These are phyloP conservation scores for Metridium senile DNA, from an alignment of 92 coral and sea anemone genomes.

Conservation along the genomic window DNA sequence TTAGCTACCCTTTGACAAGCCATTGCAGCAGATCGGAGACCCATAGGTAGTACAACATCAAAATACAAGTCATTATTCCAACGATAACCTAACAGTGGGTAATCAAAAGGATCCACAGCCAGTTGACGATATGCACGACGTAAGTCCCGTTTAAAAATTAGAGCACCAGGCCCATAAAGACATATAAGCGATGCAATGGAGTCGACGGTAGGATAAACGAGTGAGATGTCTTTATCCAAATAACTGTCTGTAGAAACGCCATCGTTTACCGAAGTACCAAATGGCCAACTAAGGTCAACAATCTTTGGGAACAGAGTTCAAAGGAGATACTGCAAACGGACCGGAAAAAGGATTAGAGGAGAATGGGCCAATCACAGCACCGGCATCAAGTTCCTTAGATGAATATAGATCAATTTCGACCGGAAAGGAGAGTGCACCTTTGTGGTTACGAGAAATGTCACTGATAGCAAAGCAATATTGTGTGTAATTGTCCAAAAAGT, in stretches of 20 bases:
- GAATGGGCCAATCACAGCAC: constrained; percentile 24
- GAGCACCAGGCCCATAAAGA: constrained; percentile 24
- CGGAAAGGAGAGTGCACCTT: constrained; percentile 30
- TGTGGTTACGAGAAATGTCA: constrained; percentile 17
- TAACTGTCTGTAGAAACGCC: constrained; percentile 7
- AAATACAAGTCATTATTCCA: constrained; percentile 27
- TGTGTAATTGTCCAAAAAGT: background rate
- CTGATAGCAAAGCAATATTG: background rate
- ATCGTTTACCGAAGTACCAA: no score
- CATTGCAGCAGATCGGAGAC: constrained; percentile 46
- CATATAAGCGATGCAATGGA: constrained; percentile 5
- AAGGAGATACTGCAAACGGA: constrained; percentile 22
- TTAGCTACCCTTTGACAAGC: constrained; percentile 34
- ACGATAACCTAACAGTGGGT: constrained; percentile 20
- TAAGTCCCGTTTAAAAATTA: constrained; percentile 21
- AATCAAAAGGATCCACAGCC: constrained; percentile 27
- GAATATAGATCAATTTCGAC: constrained; percentile 15
- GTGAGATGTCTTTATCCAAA: constrained; percentile 1
- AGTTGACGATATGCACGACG: constrained; percentile 28
- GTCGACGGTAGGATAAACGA: constrained; percentile 27
- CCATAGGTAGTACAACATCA: constrained; percentile 40
- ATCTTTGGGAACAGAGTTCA: constrained; percentile 32
- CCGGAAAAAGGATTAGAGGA: constrained; percentile 15
- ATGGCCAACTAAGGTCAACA: no score
- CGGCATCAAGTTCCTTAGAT: background rate